Base-by-base conservation (phyloP, 35 echinoderm and acorn worm species). In the Amphiura filiformis region DNA sequence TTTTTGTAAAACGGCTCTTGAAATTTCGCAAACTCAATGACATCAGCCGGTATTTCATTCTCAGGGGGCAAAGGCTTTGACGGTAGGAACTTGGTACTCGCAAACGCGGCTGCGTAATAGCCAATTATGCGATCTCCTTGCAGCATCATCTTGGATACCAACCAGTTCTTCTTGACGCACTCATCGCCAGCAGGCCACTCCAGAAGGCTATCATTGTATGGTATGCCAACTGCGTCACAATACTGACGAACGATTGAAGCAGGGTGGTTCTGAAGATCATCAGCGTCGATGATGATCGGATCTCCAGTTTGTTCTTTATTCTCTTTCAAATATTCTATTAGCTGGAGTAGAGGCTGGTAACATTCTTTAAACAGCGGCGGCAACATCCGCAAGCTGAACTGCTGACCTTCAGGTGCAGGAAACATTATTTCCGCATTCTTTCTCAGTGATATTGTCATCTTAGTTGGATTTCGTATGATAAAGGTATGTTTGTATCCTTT, bases 221-320 rank as follows among this genome's bases (percentile, higher is more conserved):
- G 61, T n/a, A 70, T 70, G 26, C 61, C 61, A 3, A 70, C 11
- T 26, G 61, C 61, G 2, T 70, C 28, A 30, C 61, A 70, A 70
- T 70, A 70, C 26, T 70, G 15, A 18, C 17, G 61, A 13, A 11
- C 9, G 2, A 70, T 70, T 18, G 61, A 70, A 2, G 7, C 61
- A 7, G 61, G 61, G 26, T 70, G 61, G 26, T 70, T n/a, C 26
- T 70, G 61, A 18, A 70, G 28, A 23, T 70, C 61, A 30, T 70
- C 61, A 70, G 61, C 61, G 61, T 70, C 61, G 61, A 70, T 70
- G 61, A 70, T 70, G 26, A 70, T 70, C 26, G 61, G 61, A 70
- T 70, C n/a, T n/a, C n/a, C 26, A 4, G 61, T 70, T 70, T 70
- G 7, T 4, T 30, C 61, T 70, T 70, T 30, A 15, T 70, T 70